Base-by-base conservation (phyloP, 1,140 invertebrate species). In the Drosophila kurseongensis region DNA sequence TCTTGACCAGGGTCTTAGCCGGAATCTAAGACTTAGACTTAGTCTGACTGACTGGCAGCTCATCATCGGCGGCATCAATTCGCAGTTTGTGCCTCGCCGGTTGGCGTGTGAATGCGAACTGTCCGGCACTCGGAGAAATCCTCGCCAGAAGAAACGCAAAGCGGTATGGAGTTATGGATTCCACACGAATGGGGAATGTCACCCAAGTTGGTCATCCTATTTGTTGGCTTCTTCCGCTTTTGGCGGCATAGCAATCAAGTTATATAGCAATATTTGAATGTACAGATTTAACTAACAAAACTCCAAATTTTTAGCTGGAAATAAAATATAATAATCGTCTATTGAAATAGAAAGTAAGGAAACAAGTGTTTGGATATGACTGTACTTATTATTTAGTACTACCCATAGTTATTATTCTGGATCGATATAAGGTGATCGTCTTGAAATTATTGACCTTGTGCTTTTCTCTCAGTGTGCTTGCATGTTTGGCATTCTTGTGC, bases 51-150 rank as follows among this genome's bases (percentile, higher is more conserved):
- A 52, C 63, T 74, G 80, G 80, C 80, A 84, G 61, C 81, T 84
- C 80, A 85, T 84, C 76, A 88, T 83, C 83, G 75, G 84, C 61
- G 82, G 82, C 81, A 86, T 86, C 81, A 81, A 86, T 86, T 85
- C 74, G 82, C 78, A 44, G 57, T 41, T 80, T 80, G 63, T 78
- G 82, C 78, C 68, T 88, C 78, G 78, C 59, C 72, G 81, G 66
- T 54, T 86, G 81, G 75, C 83, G 83, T 86, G 83, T 79, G 83
- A 88, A 86, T 75, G 69, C 71, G 41, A 63, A 50, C 23, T 74
- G 36, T 36, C 13, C 2, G 14, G 35, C 73, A 75, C 73, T 66
- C 0, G 6, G 32, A 65, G 18, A 75, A 74, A 42, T 56, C 50
- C 35, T 29, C n/a, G 13, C 35, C 23, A 57, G 10, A 55, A 13